These are phyloP conservation scores for Catocala nupta DNA, from an alignment of 2,888 invertebrate species.

Conservation along the genomic window DNA sequence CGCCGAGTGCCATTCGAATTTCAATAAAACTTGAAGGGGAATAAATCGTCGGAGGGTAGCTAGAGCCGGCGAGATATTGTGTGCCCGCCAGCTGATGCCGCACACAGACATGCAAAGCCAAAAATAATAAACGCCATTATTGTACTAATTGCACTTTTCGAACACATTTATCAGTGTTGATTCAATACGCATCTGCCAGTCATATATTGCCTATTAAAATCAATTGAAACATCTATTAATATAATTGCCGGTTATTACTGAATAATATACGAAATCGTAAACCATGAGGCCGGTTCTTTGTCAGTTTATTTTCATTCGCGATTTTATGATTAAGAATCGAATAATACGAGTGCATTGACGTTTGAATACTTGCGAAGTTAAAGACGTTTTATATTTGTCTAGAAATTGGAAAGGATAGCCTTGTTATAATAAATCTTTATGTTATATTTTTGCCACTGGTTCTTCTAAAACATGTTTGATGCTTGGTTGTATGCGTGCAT, in stretches of 20 bases:
- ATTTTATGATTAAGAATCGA: constrained; percentile 8
- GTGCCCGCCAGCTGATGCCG: constrained; percentile 68
- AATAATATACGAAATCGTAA: constrained; percentile 38
- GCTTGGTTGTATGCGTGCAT: too few species aligned
- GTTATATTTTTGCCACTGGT: too few species aligned
- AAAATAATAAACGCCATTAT: constrained; percentile 57
- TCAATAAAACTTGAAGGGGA: constrained; percentile 81
- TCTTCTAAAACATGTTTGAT: too few species aligned
- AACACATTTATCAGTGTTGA: constrained; percentile 45
- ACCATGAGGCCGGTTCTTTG: constrained; percentile 15
- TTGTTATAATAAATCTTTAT: too few species aligned
- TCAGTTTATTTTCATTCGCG: constrained; percentile 19
- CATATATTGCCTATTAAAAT: constrained; percentile 54
- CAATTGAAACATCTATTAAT: constrained; percentile 52
- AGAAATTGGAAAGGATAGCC: constrained; percentile 7
- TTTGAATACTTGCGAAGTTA: constrained; percentile 27
- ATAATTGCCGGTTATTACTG: constrained; percentile 47
- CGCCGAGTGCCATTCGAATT: constrained; percentile 70
- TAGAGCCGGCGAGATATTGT: constrained; percentile 60
- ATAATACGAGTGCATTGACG: constrained; percentile 18
- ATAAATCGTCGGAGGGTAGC: constrained; percentile 67
- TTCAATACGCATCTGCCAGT: constrained; percentile 54
- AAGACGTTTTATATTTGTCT: constrained; percentile 13
- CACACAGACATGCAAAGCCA: constrained; percentile 28
- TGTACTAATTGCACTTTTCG: constrained; percentile 48